Percentiles rank a stretch among this genome's conserved stretches.
phyloP scores from a whole-genome alignment of 2,888 invertebrate genomes.

The Nomada goodeniana region DNA sequence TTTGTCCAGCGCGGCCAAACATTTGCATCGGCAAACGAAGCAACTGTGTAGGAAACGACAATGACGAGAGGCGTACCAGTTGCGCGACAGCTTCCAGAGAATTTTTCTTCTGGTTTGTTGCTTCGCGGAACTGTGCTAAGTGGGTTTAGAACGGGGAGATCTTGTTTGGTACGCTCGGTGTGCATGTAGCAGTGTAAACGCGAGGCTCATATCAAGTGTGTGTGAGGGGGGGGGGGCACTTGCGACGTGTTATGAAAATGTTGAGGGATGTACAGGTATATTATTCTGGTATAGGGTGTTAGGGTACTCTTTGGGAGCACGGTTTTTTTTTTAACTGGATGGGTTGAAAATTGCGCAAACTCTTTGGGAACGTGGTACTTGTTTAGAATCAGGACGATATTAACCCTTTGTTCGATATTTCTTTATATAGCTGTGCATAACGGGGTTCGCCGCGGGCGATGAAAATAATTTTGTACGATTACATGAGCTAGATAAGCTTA shows the following conservation, averaged over 20 bases:
- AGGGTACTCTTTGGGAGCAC: too few relatives aligned
- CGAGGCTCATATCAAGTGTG: neutral
- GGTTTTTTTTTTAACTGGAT: too few relatives aligned
- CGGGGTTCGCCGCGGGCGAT: too few relatives aligned
- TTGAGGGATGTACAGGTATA: neutral
- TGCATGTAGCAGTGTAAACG: neutral
- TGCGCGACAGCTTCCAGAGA: conserved; percentile 3
- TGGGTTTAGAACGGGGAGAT: conserved; percentile 12
- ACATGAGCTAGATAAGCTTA: too few relatives aligned
- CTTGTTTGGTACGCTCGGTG: neutral
- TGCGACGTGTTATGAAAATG: neutral
- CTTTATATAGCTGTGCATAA: too few relatives aligned
- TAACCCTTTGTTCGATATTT: too few relatives aligned
- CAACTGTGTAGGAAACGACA: neutral
- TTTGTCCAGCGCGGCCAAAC: conserved; percentile 28
- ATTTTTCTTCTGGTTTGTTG: conserved; percentile 17
- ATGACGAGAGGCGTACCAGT: conserved; percentile 19
- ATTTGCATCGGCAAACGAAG: conserved; percentile 30
- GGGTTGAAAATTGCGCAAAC: too few relatives aligned
- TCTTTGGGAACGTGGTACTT: too few relatives aligned
- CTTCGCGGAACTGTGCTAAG: conserved; percentile 7
- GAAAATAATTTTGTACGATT: too few relatives aligned
- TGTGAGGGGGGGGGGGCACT: neutral
- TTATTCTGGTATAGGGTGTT: too few relatives aligned
- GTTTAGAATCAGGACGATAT: too few relatives aligned